These are phyloP conservation scores for Ectemnius cavifrons DNA, from an alignment of 2,888 invertebrate species.

Conservation along the genomic window DNA sequence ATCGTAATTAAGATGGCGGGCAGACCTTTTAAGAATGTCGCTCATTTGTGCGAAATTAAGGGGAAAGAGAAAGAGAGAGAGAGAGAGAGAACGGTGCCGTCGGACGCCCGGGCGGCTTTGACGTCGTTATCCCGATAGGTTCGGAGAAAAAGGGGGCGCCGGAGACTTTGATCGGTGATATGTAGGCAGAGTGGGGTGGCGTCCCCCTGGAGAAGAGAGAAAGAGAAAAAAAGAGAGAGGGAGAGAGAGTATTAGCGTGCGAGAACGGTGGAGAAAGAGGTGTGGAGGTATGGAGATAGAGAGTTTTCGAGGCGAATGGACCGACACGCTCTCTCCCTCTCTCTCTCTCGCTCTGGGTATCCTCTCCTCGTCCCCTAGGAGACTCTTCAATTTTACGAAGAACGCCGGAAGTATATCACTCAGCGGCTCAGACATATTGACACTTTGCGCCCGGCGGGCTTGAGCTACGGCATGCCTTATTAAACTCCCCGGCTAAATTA, in stretches of 20 bases:
- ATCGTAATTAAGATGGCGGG: background rate
- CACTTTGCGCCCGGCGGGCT: slow-evolving; percentile 68
- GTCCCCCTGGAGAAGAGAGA: slow-evolving; percentile 2
- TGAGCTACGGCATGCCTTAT: slow-evolving; percentile 73
- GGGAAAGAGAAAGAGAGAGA: background rate
- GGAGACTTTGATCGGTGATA: slow-evolving; percentile 57
- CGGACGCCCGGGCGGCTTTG: background rate
- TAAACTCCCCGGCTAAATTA: slow-evolving; percentile 74
- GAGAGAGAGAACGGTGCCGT: too few relatives aligned
- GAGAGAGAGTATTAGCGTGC: slow-evolving; percentile 1
- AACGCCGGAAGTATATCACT: slow-evolving; percentile 73
- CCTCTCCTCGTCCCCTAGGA: slow-evolving; percentile 44
- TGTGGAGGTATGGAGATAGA: slow-evolving; percentile 39
- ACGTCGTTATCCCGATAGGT: slow-evolving; percentile 52
- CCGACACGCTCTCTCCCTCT: slow-evolving; percentile 13
- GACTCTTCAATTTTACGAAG: slow-evolving; percentile 69
- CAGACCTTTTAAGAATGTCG: slow-evolving; percentile 1
- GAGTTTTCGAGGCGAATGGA: slow-evolving; percentile 38
- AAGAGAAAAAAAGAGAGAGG: background rate
- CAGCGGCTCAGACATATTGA: slow-evolving; percentile 73
- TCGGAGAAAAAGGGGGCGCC: slow-evolving; percentile 14
- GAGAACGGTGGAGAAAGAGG: slow-evolving; percentile 4
- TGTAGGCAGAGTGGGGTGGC: slow-evolving; percentile 32
- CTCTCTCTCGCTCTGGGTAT: too few relatives aligned
- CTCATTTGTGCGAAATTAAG: slow-evolving; percentile 4